A percentile compares a stretch with the other conserved stretches of the same genome.
Conservation (phyloP, 2,797 vertebrate genomes). For the Falco columbarius region DNA sequence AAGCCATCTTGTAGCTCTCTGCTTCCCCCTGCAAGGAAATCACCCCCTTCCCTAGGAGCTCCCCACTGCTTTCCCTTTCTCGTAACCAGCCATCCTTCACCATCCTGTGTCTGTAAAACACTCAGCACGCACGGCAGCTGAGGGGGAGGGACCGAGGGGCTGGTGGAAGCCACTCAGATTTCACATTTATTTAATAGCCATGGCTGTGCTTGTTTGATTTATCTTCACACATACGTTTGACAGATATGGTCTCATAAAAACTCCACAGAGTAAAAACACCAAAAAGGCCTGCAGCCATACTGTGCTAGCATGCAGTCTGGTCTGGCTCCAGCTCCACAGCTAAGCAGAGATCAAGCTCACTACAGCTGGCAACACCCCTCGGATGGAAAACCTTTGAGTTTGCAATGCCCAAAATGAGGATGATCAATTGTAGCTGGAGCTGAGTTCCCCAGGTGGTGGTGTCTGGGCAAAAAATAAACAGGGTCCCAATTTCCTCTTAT, state of each 20-base stretch:
- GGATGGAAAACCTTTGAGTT: neutral
- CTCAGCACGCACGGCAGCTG: neutral
- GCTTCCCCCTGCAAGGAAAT: constrained; percentile 12
- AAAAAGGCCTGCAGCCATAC: constrained; percentile 61
- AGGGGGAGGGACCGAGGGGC: constrained; percentile 2
- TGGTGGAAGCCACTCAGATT: constrained; percentile 61
- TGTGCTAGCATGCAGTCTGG: constrained; percentile 11
- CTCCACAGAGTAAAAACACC: constrained; percentile 64
- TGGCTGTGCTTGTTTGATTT: constrained; percentile 68
- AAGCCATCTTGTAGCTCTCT: neutral
- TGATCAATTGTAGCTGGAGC: neutral
- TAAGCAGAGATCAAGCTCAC: neutral
- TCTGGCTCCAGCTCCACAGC: constrained; percentile 27
- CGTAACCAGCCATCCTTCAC: constrained; percentile 8
- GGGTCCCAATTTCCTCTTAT: neutral
- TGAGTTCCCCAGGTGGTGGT: neutral
- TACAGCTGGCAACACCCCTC: constrained; percentile 1
- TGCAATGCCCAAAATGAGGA: neutral
- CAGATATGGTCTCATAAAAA: constrained; percentile 76
- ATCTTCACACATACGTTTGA: constrained; percentile 65
- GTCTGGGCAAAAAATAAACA: neutral
- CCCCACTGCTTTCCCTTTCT: neutral
- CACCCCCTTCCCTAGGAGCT: neutral
- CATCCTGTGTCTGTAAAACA: constrained; percentile 19
- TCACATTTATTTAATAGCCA: constrained; percentile 57